Percentiles rank a stretch among this genome's conserved stretches.
phyloP scores from a whole-genome alignment of 2,888 invertebrate species.

The Xylophagus ater region DNA sequence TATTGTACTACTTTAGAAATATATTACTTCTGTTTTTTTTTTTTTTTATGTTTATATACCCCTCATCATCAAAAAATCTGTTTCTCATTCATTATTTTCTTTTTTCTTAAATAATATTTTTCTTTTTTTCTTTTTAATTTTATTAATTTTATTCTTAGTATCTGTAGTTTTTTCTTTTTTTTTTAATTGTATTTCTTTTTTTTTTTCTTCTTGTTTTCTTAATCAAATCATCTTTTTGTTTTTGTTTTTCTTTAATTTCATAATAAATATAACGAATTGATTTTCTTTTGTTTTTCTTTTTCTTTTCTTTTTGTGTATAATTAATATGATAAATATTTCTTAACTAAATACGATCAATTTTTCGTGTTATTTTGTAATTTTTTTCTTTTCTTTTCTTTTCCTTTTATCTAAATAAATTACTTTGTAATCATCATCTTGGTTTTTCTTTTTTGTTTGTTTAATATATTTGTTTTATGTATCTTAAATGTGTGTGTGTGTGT shows the following conservation, averaged over 20 bases:
- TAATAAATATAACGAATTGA: too few species aligned
- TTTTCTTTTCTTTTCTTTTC: constrained; percentile 18
- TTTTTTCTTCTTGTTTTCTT: constrained; percentile 16
- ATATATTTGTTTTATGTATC: constrained; percentile 14
- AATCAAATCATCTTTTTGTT: too few species aligned
- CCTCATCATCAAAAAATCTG: too few species aligned
- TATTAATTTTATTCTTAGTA: constrained; percentile 17
- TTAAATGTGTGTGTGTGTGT: constrained; percentile 17
- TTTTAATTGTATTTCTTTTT: constrained; percentile 20
- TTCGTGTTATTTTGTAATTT: constrained; percentile 15
- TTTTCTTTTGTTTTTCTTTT: constrained; percentile 15
- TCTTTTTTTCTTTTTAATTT: constrained; percentile 11
- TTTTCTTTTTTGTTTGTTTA: constrained; percentile 18
- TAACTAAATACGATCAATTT: constrained; percentile 10
- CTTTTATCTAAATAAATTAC: constrained; percentile 18
- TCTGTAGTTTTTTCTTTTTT: constrained; percentile 17
- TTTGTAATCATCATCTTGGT: constrained; percentile 21
- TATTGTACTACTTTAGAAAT: too few species aligned
- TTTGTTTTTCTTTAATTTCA: too few species aligned
- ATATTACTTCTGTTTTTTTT: too few species aligned
- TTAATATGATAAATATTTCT: constrained; percentile 13
- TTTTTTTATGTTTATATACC: too few species aligned
- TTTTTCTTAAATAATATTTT: constrained; percentile 17
- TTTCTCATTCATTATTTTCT: constrained; percentile 9
- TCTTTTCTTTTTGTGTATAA: constrained; percentile 16